A percentile compares a stretch with the other conserved stretches of the same genome.
Evolutionary conservation across 2,113 vertebrate species (phyloP).

Genomic region (Pygoscelis antarcticus): DNA sequence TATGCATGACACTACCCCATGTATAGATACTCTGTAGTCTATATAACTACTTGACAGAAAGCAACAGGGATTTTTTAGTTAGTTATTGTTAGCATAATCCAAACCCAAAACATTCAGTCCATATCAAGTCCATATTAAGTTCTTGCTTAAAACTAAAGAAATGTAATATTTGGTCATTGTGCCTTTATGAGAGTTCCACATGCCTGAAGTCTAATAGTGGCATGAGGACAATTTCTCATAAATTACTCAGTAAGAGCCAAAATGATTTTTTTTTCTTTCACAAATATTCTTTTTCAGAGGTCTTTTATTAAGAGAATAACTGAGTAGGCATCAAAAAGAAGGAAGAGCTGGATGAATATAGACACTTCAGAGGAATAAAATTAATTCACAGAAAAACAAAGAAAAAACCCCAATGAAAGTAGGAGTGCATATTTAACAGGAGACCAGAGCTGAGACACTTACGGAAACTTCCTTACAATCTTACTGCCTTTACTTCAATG

Average conservation of each 20-base stretch:
- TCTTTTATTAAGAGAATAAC: not conserved
- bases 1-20: not conserved
- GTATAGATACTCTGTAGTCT: not conserved
- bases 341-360: not conserved
- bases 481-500: not conserved
- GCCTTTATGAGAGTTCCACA: not conserved
- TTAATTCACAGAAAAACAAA: not conserved
- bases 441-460: not conserved
- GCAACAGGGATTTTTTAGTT: conserved; percentile 9
- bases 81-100: conserved; percentile 1
- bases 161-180: not conserved
- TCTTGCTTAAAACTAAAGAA: conserved; percentile 19
- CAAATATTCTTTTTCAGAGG: not conserved
- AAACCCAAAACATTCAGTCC: conserved; percentile 4
- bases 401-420: accelerated
- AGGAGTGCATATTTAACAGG: not conserved
- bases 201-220: not conserved
- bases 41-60: conserved; percentile 35
- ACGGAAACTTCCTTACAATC: not conserved
- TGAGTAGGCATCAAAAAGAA: not conserved
- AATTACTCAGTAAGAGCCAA: not conserved
- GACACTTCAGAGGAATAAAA: not conserved
- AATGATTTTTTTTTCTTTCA: not conserved
- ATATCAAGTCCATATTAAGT: not conserved
- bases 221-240: not conserved